Evolutionary conservation across 2,888 invertebrate genomes (phyloP).

Genomic region (Meganola albula): DNA sequence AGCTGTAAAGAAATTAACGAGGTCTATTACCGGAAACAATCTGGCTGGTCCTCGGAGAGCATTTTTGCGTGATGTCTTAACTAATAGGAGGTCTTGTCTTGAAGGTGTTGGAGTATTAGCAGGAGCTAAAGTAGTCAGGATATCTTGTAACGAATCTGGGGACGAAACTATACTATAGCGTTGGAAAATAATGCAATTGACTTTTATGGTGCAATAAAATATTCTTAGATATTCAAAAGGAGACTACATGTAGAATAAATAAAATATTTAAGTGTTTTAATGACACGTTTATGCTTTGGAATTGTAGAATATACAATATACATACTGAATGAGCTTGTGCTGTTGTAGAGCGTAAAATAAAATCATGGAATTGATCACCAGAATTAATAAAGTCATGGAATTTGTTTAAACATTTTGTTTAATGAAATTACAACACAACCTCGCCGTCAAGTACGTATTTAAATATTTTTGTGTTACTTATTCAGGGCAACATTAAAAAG

Average conservation of each 20-base stretch:
- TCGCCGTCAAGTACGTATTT: too few species aligned
- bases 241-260: constrained; percentile 22
- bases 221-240: constrained; percentile 23
- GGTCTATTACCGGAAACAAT: constrained; percentile 79
- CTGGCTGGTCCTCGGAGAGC: constrained; percentile 69
- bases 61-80: constrained; percentile 66
- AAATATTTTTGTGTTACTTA: too few species aligned
- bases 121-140: constrained; percentile 61
- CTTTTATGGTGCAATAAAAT: constrained; percentile 64
- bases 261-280: constrained; percentile 31
- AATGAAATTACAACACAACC: too few species aligned
- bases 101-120: constrained; percentile 68
- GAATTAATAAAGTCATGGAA: too few species aligned
- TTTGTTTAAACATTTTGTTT: too few species aligned
- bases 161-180: constrained; percentile 71
- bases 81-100: constrained; percentile 69
- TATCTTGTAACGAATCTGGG: constrained; percentile 57
- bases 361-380: constrained; percentile 28
- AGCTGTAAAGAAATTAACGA: constrained; percentile 73
- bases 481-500: too few species aligned
- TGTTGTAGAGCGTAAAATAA: constrained; percentile 29
- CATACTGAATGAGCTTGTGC: constrained; percentile 44
- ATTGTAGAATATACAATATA: constrained; percentile 33
- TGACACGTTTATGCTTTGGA: constrained; percentile 43
- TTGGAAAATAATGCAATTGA: constrained; percentile 36